Base-by-base conservation (phyloP, 2,113 vertebrate species). In the Elephas maximus region DNA sequence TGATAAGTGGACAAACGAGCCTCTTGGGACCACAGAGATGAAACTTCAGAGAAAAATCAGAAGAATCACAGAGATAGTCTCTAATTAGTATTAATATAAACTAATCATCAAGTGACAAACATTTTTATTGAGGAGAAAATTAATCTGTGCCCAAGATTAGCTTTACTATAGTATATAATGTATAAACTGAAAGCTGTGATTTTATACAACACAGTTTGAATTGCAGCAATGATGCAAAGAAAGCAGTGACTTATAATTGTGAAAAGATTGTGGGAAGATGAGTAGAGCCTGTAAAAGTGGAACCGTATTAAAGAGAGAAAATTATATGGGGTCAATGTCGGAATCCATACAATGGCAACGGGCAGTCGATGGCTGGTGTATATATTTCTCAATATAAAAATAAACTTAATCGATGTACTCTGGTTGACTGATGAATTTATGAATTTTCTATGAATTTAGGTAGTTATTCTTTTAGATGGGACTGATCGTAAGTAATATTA, bases 111-210 rank as follows among this genome's bases (percentile, higher is more conserved):
- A 44, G 17, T 85, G 53, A 53, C 20, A 77, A 51, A 23, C 63
- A 33, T 87, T 96, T 81, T 86, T 20, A 37, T 73, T 63, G 28
- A 76, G 51, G 73, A 94, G 87, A 71, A 89, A 89, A 74, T 24
- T 41, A 8, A 33, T 45, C 3, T 90, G 53, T 90, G 53, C 45
- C 14, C 30, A 60, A 90, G 18, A 88, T 90, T 30, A 83, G 14
- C 18, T 79, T 83, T 67, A 71, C 37, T 84, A 8, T 57, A 33
- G n/a, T 44, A 37, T 20, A 14, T 17, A 21, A 33, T 63, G 65
- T 51, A 6, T 73, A 63, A 84, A 62, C 11, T 77, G 18, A 26
- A 77, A 91, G 80, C 60, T 62, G 48, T 24, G 44, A 28, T 44
- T 84, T 88, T 44, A 65, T 33, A 18, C 1, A 41, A 24, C 3